Conservation (phyloP, 2,797 vertebrate genomes). For the Podarcis siculus region DNA sequence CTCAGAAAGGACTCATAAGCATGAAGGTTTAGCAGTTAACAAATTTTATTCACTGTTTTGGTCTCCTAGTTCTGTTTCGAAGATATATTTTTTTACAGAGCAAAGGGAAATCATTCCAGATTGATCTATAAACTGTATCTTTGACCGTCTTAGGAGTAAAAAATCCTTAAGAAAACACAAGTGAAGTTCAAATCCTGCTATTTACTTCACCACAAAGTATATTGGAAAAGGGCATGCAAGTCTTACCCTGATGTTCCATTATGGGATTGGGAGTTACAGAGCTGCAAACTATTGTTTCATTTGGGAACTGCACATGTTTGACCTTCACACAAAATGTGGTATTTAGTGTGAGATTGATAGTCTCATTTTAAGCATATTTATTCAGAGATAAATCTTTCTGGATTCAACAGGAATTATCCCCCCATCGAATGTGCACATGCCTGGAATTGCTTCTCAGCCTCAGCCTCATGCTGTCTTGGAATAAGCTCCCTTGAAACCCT, state of each 20-base stretch:
- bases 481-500: background rate
- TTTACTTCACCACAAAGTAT: background rate
- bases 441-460: background rate
- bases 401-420: background rate
- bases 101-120: background rate
- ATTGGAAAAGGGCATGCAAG: background rate
- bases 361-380: background rate
- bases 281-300: background rate
- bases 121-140: background rate
- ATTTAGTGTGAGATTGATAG: background rate
- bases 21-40: background rate
- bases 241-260: background rate
- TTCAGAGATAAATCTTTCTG: background rate
- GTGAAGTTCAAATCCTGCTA: background rate
- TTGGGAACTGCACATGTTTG: background rate
- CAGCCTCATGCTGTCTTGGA: background rate
- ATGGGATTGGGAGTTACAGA: background rate
- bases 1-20: conserved; percentile 9
- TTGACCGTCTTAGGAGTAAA: background rate
- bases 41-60: conserved; percentile 1
- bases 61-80: conserved; percentile 3
- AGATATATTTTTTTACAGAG: background rate
- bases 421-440: background rate
- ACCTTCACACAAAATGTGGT: background rate
- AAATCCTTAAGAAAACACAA: background rate